Base-by-base conservation (phyloP, 2,113 vertebrate genomes). In the Bucco capensis region DNA sequence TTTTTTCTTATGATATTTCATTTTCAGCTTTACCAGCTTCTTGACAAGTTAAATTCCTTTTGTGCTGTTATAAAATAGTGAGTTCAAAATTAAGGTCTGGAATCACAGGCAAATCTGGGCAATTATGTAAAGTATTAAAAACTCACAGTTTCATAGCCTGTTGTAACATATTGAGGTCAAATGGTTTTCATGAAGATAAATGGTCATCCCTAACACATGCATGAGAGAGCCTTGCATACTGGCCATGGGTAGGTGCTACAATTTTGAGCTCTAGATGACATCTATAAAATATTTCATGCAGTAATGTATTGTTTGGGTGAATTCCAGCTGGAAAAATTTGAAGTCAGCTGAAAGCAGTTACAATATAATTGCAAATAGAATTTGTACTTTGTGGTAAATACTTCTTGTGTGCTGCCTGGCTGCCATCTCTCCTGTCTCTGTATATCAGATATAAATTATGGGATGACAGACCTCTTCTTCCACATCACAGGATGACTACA, bases 1-100 rank as follows among this genome's bases (percentile, higher is more conserved):
- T 96, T 97, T 96, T 96, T 97, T 96, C 96, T 86, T 94, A 96
- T 88, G 51, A 58, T 96, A 97, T 96, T 97, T 97, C 81, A 94
- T 96, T 97, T 97, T 96, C 91, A 93, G 96, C 95, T 95, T 96
- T 96, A 92, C 89, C 92, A 96, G 78, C 79, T 83, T 40, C 85
- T 94, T 94, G 96, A 97, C 93, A 97, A 97, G 74, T 95, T 96
- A 90, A 95, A 92, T 95, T 96, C 67, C 88, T 62, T 96, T 96
- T 95, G 66, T 97, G 84, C 53, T 86, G 70, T 89, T 97, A 92
- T 88, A 93, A 97, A 97, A 95, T 75, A 96, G 94, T 83, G 78
- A 95, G 86, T 96, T 95, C 73, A 95, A 94, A 97, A 94, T 91
- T 40, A 96, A 92, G 81, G 91, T 71, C 77, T 93, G 73, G 19